phyloP scores from a whole-genome alignment of 2,113 vertebrate genomes.

The Falco punctatus region DNA sequence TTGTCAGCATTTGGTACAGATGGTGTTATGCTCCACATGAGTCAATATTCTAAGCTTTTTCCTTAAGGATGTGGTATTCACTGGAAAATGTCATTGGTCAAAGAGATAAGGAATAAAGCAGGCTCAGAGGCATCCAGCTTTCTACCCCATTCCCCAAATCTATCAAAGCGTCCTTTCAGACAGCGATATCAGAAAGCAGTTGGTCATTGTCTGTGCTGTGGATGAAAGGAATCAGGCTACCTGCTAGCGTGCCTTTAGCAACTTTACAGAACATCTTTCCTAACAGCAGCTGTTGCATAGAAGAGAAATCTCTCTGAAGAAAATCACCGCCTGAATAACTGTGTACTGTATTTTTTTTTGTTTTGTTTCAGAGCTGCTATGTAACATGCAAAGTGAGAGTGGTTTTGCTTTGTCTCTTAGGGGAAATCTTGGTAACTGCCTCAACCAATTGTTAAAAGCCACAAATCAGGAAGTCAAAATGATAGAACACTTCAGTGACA shows the following conservation, averaged over 20 bases:
- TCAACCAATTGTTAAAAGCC: not conserved
- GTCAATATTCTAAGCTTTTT: not conserved
- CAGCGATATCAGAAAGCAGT: not conserved
- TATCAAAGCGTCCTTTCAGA: not conserved
- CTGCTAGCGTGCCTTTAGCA: not conserved
- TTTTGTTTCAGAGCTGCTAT: not conserved
- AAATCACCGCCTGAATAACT: not conserved
- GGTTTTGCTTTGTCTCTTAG: not conserved
- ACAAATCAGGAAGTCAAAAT: not conserved
- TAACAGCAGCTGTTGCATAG: not conserved
- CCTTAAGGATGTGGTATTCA: not conserved
- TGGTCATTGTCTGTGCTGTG: not conserved
- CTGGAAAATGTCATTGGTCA: not conserved
- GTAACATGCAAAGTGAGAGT: not conserved
- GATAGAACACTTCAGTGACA: not conserved
- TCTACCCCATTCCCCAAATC: not conserved
- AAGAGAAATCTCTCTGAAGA: not conserved
- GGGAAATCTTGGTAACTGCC: not conserved
- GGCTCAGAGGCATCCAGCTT: not conserved
- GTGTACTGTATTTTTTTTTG: fast-evolving
- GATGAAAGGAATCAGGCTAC: not conserved
- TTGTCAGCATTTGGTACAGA: not conserved
- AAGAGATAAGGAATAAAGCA: not conserved
- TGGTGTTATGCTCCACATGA: not conserved
- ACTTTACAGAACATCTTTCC: not conserved